A percentile compares a stretch with the other conserved stretches of the same genome.
These are phyloP conservation scores for Myotis davidii DNA, from an alignment of 2,113 vertebrate genomes.

Conservation along the genomic window DNA sequence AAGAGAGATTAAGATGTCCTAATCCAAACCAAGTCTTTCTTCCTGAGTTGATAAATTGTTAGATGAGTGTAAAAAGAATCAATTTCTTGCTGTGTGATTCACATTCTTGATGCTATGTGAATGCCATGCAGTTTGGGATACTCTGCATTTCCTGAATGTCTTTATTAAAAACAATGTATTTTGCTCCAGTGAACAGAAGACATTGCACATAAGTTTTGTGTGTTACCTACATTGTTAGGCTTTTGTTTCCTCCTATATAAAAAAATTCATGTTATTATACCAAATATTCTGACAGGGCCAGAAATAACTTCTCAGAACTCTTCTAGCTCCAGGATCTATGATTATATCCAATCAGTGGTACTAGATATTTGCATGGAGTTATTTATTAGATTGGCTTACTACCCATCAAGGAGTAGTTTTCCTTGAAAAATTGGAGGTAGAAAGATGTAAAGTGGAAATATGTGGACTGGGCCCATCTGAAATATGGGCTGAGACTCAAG, in stretches of 20 bases:
- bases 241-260: background rate
- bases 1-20: conserved; percentile 27
- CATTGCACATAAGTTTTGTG: background rate
- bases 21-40: conserved; percentile 9
- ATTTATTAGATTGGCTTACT: background rate
- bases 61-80: background rate
- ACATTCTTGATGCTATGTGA: background rate
- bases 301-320: conserved; percentile 1
- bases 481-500: background rate
- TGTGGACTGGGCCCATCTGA: background rate
- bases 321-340: conserved; percentile 1
- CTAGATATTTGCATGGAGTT: background rate
- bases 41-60: background rate
- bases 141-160: background rate
- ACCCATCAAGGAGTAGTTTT: background rate
- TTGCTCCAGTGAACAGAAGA: background rate
- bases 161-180: background rate
- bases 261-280: background rate
- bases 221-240: background rate
- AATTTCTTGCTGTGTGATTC: background rate
- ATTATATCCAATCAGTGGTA: background rate
- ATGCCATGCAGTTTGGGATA: background rate
- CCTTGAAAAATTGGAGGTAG: background rate
- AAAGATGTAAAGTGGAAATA: background rate
- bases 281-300: background rate